Base-by-base conservation (phyloP, 2,888 invertebrate genomes). In the Idaea biselata region DNA sequence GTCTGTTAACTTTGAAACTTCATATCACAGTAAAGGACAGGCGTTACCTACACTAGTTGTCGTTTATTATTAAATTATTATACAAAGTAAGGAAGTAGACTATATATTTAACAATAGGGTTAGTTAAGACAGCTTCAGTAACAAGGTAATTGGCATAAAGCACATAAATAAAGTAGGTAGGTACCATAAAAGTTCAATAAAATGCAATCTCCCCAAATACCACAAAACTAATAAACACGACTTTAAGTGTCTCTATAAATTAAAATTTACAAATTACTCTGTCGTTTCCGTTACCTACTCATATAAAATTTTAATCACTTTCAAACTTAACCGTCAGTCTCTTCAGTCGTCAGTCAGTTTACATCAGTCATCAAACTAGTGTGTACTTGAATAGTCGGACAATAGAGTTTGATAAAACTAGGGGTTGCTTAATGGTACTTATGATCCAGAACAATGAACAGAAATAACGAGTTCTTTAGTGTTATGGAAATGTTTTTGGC, bases 401-500 rank as follows among this genome's bases (percentile, higher is more conserved):
- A 58, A 58, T 17, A 25, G 18, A 57, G 3, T n/a, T 58, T 58
- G n/a, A 17, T 31, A 18, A 58, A 17, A 17, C 18, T 14, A 58
- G 25, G n/a, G 58, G n/a, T 58, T 32, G 31, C 16, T 31, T 14
- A n/a, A 18, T 25, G 31, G 25, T 17, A 31, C n/a, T 58, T 25
- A 17, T 18, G 16, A n/a, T 31, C 6, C 31, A 18, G 31, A n/a
- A 58, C 31, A 25, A 58, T 32, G 31, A n/a, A 14, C 1, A 58
- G 58, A 58, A 25, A 18, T 31, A 58, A 58, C 8, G n/a, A 58
- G n/a, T 58, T 44, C 44, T 44, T 44, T 44, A 44, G 14, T 44
- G 44, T 14, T 44, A 7, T 6, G 44, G 44, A 14, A 44, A 44
- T 44, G 14, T 44, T 11, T 44, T 44, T 7, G 44, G 14, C 2